A percentile compares a stretch with the other conserved stretches of the same genome.
phyloP scores from a whole-genome alignment of 92 coral and sea anemone genomes.

The Heliopora coerulea region DNA sequence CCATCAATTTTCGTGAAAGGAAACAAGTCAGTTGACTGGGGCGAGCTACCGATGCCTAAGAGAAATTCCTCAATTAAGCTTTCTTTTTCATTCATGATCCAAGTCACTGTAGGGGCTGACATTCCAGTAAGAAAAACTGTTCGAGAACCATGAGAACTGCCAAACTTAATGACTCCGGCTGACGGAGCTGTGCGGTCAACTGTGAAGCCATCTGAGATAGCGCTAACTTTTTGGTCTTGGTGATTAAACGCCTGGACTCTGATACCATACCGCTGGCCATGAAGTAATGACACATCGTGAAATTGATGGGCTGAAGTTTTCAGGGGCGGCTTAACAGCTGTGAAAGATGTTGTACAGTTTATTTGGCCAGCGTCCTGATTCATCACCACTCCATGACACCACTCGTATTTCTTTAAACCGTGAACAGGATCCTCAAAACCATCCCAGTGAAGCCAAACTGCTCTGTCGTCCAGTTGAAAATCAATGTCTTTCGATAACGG shows the following conservation, averaged over 20 bases:
- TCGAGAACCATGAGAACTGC: constrained; percentile 67
- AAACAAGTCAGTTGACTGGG: constrained; percentile 69
- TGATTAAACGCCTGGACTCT: constrained; percentile 81
- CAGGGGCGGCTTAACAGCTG: constrained; percentile 49
- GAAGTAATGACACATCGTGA: constrained; percentile 70
- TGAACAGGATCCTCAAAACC: constrained; percentile 91
- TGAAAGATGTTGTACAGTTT: constrained; percentile 62
- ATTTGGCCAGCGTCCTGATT: constrained; percentile 37
- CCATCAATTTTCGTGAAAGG: constrained; percentile 54
- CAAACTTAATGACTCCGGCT: constrained; percentile 56
- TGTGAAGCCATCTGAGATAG: constrained; percentile 87
- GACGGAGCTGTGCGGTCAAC: constrained; percentile 86
- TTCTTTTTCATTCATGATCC: constrained; percentile 84
- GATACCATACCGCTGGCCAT: constrained; percentile 80
- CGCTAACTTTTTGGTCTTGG: constrained; percentile 65
- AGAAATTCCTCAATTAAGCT: constrained; percentile 76
- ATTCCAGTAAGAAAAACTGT: constrained; percentile 57
- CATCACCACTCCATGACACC: constrained; percentile 77
- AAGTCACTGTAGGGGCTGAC: constrained; percentile 79
- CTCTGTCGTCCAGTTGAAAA: constrained; percentile 87
- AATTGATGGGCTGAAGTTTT: constrained; percentile 71
- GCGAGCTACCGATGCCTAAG: constrained; percentile 71
- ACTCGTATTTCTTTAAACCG: constrained; percentile 69
- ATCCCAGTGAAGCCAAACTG: constrained; percentile 93
- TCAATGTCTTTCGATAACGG: constrained; percentile 73